phyloP scores from a whole-genome alignment of 1,140 invertebrate species.

The Choristoneura fumiferana region DNA sequence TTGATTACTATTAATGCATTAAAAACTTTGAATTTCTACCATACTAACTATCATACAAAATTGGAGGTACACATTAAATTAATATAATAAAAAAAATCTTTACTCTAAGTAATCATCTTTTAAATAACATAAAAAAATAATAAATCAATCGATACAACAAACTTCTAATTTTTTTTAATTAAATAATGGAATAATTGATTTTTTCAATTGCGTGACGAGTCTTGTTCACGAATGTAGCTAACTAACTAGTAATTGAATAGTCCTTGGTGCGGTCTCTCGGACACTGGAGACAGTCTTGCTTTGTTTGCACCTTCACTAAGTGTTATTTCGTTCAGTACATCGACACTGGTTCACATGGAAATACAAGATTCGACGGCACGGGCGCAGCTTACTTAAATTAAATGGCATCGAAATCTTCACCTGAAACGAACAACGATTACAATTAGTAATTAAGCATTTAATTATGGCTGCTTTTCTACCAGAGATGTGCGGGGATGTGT shows the following conservation, averaged over 20 bases:
- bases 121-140: slow-evolving; percentile 75
- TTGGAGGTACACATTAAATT: slow-evolving; percentile 65
- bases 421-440: slow-evolving; percentile 43
- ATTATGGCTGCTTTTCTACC: too few relatives aligned
- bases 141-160: slow-evolving; percentile 67
- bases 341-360: slow-evolving; percentile 47
- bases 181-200: slow-evolving; percentile 76
- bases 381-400: slow-evolving; percentile 67
- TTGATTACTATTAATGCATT: slow-evolving; percentile 47
- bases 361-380: slow-evolving; percentile 52
- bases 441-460: too few relatives aligned
- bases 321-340: slow-evolving; percentile 16
- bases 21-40: slow-evolving; percentile 46
- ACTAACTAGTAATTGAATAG: slow-evolving; percentile 46
- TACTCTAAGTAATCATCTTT: slow-evolving; percentile 68
- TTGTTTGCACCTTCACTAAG: slow-evolving; percentile 31
- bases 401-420: slow-evolving; percentile 72
- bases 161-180: slow-evolving; percentile 56
- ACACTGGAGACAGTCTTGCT: neutral
- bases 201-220: slow-evolving; percentile 57
- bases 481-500: too few relatives aligned
- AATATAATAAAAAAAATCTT: slow-evolving; percentile 55
- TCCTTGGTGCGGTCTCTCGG: slow-evolving; percentile 1
- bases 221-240: slow-evolving; percentile 35
- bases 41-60: slow-evolving; percentile 60